Percentiles rank a stretch among this genome's conserved stretches.
Evolutionary conservation across 64 coral and sea anemone genomes (phyloP).

Genomic region (Pocillopora verrucosa): DNA sequence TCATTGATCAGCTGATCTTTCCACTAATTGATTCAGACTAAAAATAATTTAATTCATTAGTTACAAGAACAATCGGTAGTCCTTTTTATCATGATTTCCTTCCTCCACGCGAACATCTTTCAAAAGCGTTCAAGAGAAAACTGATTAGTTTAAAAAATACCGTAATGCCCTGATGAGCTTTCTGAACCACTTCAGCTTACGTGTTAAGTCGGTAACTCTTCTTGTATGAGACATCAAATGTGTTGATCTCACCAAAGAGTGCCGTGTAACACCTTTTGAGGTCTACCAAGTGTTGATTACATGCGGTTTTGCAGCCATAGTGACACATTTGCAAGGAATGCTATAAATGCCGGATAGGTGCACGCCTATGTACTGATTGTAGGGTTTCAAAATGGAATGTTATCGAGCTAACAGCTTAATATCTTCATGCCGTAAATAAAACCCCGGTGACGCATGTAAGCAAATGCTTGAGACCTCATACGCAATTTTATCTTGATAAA

Average conservation of each 20-base stretch:
- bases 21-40: background rate
- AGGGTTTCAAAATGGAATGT: background rate
- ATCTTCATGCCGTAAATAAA: background rate
- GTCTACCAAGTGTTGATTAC: background rate
- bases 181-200: background rate
- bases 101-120: background rate
- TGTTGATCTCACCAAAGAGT: too few species aligned
- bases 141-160: background rate
- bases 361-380: background rate
- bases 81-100: background rate
- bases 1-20: background rate
- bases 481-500: background rate
- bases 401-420: background rate
- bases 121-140: background rate
- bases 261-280: background rate
- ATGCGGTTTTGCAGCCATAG: background rate
- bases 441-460: background rate
- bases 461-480: background rate
- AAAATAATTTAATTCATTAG: background rate
- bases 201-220: too few species aligned
- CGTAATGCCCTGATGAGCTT: background rate
- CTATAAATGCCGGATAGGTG: background rate
- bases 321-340: background rate
- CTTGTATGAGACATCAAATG: too few species aligned
- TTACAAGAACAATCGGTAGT: slow-evolving; percentile 1